A percentile compares a stretch with the other conserved stretches of the same genome.
phyloP scores from a whole-genome alignment of 2,888 invertebrate species.

The Noctuana brunneofusca region DNA sequence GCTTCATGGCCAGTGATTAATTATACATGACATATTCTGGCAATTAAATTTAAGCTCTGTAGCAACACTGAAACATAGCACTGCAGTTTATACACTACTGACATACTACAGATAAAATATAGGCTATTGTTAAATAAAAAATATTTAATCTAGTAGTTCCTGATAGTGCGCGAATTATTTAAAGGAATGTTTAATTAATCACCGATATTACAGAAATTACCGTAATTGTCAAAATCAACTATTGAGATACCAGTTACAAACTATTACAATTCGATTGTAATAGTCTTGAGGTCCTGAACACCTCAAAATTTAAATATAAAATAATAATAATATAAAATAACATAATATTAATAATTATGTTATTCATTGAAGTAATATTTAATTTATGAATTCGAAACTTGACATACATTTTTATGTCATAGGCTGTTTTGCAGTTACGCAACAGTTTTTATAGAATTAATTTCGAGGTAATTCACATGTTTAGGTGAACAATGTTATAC shows the following conservation, averaged over 20 bases:
- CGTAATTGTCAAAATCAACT: too few relatives aligned
- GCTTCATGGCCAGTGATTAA: background rate
- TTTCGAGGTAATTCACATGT: conserved; percentile 62
- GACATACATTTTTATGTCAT: conserved; percentile 37
- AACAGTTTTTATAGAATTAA: conserved; percentile 42
- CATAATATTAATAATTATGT: too few relatives aligned
- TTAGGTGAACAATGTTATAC: conserved; percentile 47
- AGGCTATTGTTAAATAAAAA: background rate
- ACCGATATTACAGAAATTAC: too few relatives aligned
- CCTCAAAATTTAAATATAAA: too few relatives aligned
- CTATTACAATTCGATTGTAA: too few relatives aligned
- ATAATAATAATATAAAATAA: too few relatives aligned
- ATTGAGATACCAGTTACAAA: too few relatives aligned
- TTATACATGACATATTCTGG: conserved; percentile 1
- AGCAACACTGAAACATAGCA: background rate
- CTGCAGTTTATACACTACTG: background rate
- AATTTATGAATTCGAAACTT: conserved; percentile 32
- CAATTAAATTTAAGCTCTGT: background rate
- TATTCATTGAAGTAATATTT: too few relatives aligned
- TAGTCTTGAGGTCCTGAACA: too few relatives aligned
- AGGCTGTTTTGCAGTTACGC: conserved; percentile 36
- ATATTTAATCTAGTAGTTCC: background rate
- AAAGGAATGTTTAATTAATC: too few relatives aligned
- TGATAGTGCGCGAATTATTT: too few relatives aligned
- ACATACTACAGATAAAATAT: background rate